These are phyloP conservation scores for Euspilapteryx auroguttella DNA, from an alignment of 2,888 invertebrate species.

Conservation along the genomic window DNA sequence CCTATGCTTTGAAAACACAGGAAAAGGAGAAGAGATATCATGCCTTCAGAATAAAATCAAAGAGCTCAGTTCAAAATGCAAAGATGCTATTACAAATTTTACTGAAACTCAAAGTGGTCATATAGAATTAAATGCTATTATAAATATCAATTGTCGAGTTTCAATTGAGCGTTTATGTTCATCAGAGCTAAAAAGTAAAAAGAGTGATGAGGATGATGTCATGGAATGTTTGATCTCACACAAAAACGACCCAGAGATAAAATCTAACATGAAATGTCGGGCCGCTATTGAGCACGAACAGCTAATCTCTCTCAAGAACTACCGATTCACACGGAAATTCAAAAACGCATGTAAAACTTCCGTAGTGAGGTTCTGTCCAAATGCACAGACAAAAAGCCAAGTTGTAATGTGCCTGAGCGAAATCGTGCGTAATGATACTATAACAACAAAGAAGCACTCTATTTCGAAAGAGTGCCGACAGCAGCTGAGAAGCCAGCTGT, in stretches of 20 bases:
- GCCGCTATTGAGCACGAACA: conserved; percentile 97
- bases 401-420: conserved; percentile 87
- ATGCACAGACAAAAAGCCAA: conserved; percentile 75
- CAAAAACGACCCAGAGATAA: conserved; percentile 84
- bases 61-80: conserved; percentile 69
- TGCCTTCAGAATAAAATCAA: conserved; percentile 89
- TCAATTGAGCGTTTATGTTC: conserved; percentile 79
- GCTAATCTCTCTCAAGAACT: conserved; percentile 89
- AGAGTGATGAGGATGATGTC: conserved; percentile 79
- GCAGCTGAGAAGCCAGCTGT: conserved; percentile 87
- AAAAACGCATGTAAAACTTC: conserved; percentile 89
- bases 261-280: conserved; percentile 79
- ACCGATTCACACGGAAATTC: conserved; percentile 91
- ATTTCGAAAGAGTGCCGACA: conserved; percentile 88
- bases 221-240: conserved; percentile 93
- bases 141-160: conserved; percentile 79
- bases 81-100: conserved; percentile 75
- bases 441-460: conserved; percentile 73
- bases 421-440: conserved; percentile 86
- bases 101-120: conserved; percentile 90
- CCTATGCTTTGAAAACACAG: conserved; percentile 82
- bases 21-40: conserved; percentile 87
- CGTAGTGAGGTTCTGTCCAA: conserved; percentile 70
- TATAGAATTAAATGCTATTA: conserved; percentile 85
- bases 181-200: conserved; percentile 66